Percentiles rank a stretch among this genome's conserved stretches.
Evolutionary conservation across 2,888 invertebrate species (phyloP).

Genomic region (Apoda limacodes): DNA sequence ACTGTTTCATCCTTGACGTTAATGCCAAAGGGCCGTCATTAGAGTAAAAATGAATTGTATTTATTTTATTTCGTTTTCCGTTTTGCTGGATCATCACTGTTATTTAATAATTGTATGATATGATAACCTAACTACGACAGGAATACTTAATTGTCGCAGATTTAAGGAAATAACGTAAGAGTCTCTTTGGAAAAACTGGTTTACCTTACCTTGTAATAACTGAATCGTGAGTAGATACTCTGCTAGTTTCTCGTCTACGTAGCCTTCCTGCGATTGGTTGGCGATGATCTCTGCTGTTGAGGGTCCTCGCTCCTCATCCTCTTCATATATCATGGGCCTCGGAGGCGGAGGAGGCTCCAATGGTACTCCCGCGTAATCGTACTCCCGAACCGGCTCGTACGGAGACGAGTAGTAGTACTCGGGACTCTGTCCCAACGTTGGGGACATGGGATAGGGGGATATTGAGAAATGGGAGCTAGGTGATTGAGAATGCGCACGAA

Average conservation of each 20-base stretch:
- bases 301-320: conserved; percentile 82
- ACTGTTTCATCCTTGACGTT: too few relatives aligned
- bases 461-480: conserved; percentile 64
- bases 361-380: conserved; percentile 80
- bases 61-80: too few relatives aligned
- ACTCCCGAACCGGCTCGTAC: conserved; percentile 71
- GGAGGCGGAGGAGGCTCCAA: conserved; percentile 83
- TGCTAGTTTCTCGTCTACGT: conserved; percentile 92
- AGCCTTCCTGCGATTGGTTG: conserved; percentile 94
- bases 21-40: too few relatives aligned
- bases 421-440: conserved; percentile 71
- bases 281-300: conserved; percentile 94
- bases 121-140: too few relatives aligned
- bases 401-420: conserved; percentile 71
- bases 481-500: conserved; percentile 56
- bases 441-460: conserved; percentile 65
- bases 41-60: too few relatives aligned
- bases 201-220: conserved; percentile 89
- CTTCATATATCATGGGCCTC: conserved; percentile 72
- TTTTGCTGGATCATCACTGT: too few relatives aligned
- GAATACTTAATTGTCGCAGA: too few relatives aligned
- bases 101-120: too few relatives aligned
- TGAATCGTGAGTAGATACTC: conserved; percentile 94
- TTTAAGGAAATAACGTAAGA: too few relatives aligned
- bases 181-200: too few relatives aligned